These are phyloP conservation scores for Centropyge bicolor DNA, from an alignment of 2,797 vertebrate species.

Conservation along the genomic window DNA sequence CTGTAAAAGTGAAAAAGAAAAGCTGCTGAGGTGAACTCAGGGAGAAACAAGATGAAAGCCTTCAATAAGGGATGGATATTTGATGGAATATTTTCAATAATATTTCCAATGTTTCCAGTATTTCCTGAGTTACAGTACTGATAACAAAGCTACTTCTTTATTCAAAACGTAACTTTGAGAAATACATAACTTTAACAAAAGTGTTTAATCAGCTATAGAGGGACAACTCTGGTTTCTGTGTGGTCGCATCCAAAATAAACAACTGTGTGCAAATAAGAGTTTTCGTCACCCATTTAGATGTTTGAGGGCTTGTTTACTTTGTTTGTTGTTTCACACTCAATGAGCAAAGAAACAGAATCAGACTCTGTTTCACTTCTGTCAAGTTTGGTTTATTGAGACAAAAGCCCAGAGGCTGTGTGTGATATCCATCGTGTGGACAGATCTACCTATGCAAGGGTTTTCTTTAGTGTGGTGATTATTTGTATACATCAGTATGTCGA, in stretches of 20 bases:
- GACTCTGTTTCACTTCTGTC: neutral
- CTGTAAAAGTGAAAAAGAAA: conserved; percentile 10
- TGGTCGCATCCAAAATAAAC: neutral
- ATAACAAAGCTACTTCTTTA: neutral
- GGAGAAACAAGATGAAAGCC: neutral
- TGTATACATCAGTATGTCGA: neutral
- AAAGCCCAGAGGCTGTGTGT: neutral
- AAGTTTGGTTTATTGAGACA: neutral
- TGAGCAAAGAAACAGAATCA: neutral
- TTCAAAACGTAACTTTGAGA: neutral
- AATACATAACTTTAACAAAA: too few species aligned
- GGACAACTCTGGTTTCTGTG: neutral
- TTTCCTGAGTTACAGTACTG: neutral
- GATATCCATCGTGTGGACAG: neutral
- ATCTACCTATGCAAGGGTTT: neutral
- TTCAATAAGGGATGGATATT: neutral
- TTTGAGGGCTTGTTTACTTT: neutral
- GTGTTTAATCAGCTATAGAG: too few species aligned
- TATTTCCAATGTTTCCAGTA: conserved; percentile 2
- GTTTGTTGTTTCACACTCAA: neutral
- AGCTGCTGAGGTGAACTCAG: neutral
- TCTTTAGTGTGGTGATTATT: conserved; percentile 16
- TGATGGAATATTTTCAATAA: neutral
- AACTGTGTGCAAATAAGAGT: neutral
- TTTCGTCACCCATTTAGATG: neutral